phyloP scores from a whole-genome alignment of 2,888 invertebrate species.

The Aphrophora alni region DNA sequence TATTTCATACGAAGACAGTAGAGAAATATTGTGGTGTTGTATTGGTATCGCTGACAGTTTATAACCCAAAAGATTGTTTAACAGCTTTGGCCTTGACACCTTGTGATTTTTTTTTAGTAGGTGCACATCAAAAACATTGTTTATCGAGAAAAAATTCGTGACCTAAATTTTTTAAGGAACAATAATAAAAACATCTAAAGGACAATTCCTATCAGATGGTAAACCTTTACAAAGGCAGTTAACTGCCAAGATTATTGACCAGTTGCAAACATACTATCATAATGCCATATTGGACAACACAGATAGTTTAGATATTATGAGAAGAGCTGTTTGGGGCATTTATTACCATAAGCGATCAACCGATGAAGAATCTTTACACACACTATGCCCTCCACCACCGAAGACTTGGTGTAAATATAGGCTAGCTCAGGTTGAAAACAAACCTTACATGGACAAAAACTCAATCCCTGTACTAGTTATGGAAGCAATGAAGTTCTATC shows the following conservation, averaged over 20 bases:
- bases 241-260: slow-evolving; percentile 20
- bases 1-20: too few relatives aligned
- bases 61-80: too few relatives aligned
- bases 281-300: not conserved
- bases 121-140: too few relatives aligned
- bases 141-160: too few relatives aligned
- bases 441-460: not conserved
- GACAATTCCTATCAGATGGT: not conserved
- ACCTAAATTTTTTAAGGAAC: too few relatives aligned
- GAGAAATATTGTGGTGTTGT: too few relatives aligned
- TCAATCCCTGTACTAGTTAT: not conserved
- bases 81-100: too few relatives aligned
- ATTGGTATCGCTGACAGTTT: too few relatives aligned
- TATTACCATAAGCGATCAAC: not conserved
- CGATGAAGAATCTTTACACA: not conserved
- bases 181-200: not conserved
- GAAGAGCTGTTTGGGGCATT: not conserved
- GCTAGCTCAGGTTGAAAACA: not conserved
- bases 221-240: slow-evolving; percentile 15
- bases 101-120: too few relatives aligned
- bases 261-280: not conserved
- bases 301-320: not conserved
- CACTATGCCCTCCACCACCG: not conserved
- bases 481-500: slow-evolving; percentile 11
- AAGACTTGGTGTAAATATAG: not conserved